Evolutionary conservation across 2,797 vertebrate species (phyloP), one percentile per base, ranked within the genome.

Genomic region (Epinephelus malabaricus): DNA sequence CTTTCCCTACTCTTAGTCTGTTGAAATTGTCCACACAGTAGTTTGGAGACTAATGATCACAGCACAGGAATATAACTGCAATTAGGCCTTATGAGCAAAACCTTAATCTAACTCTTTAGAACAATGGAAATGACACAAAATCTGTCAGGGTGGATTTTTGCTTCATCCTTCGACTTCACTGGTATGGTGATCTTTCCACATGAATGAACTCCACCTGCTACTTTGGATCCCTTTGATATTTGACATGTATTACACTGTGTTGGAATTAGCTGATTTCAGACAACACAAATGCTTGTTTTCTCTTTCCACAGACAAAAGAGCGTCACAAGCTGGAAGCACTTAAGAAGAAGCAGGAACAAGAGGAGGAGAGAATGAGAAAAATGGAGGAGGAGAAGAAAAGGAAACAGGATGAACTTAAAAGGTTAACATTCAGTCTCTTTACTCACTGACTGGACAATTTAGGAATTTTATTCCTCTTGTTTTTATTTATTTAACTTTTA

Each of bases 291-390:
- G 4, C 10, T 40, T 73, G 0, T 78, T 40, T 71, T 56, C 3
- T 74, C 1, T 80, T n/a, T 61, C 46, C 18, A 34, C 49, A 95
- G 93, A 64, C 90, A 8, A 97, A 96, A 78, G 97, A 98, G 81
- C 94, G 96, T 2, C 90, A 95, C 89, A 97, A 97, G 11, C 93
- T 98, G 73, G 98, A 99, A 73, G 96, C 92, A 38, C 95, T 99
- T 21, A 96, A 96, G 82, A 97, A 96, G 91, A 99, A 99, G 87
- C 96, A 97, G 81, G 97, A 98, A 83, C 97, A 97, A 0, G 98
- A 99, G 89, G 95, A 97, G 15, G 96, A 98, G 68, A 95, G 97
- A 59, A 96, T 94, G 75, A 96, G 94, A 91, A 99, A 98, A 84
- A 94, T 98, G 88, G 98, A 99, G 80, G 98, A 99, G 76, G 97